Evolutionary conservation across 2,113 vertebrate genomes (phyloP), one percentile per base, ranked within the genome.

Genomic region (Lota lota): DNA sequence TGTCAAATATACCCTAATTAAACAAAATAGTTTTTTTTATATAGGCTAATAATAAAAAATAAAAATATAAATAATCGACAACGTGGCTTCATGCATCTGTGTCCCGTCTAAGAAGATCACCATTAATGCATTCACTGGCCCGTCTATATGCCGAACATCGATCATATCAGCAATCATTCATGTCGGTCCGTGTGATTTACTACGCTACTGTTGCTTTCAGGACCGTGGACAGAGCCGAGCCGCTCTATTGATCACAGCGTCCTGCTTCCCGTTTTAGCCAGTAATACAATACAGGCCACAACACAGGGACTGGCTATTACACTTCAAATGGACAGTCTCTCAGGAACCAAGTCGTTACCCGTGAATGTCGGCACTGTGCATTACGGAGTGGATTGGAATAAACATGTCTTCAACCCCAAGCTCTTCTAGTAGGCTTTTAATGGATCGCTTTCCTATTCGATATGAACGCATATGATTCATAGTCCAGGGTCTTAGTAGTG

Each of bases 151-250:
- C 54, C 4, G 56, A 57, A 18, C 57, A 22, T 22, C 40, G 53
- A 78, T 58, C 71, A n/a, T 74, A 15, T 58, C 79, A 78, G 72
- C 65, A 70, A 63, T 47, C 68, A 74, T 77, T 63, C 68, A 66
- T 71, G 64, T 61, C 66, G 19, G 62, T 67, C 66, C 19, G 62
- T 67, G 63, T 81, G 74, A 82, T 83, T 77, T 75, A 77, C 70
- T 76, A 68, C 1, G 33, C 21, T 56, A 76, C 78, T 83, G 80
- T 75, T 81, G 79, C 78, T 78, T 85, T 84, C 82, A 87, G 82
- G 12, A 81, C 82, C 77, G 67, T 28, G 80, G 82, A 85, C 67
- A 72, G 77, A 75, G 67, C 70, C 69, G 70, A 79, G 62, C 19
- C 40, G 65, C 80, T 69, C 74, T 20, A 69, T 20, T 68, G 70